These are phyloP conservation scores for Ochlodes sylvanus DNA, from an alignment of 2,888 invertebrate genomes.

Conservation along the genomic window DNA sequence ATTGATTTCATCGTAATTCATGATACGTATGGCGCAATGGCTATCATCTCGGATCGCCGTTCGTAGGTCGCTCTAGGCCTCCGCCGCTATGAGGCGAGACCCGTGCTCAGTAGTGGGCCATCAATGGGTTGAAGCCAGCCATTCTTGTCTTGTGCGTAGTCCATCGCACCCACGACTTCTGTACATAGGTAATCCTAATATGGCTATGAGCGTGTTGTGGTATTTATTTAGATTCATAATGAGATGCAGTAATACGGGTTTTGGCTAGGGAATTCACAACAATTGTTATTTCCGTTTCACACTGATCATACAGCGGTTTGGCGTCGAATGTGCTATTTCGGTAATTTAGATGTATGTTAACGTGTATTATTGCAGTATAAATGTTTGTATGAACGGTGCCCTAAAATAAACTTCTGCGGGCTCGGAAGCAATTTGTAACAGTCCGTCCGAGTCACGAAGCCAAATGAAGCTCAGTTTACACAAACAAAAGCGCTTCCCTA, in stretches of 20 bases:
- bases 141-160: no score
- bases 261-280: not conserved
- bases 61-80: no score
- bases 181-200: no score
- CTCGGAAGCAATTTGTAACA: slow-evolving; percentile 21
- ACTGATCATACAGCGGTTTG: slow-evolving; percentile 5
- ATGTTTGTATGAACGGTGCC: slow-evolving; percentile 18
- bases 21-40: no score
- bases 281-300: slow-evolving; percentile 18
- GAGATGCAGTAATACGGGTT: not conserved
- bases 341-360: slow-evolving; percentile 3
- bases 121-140: no score
- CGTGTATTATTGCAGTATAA: not conserved
- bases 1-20: not conserved
- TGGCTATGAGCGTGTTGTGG: no score
- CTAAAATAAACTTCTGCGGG: slow-evolving; percentile 22
- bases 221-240: no score
- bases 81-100: no score
- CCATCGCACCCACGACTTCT: no score
- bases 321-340: slow-evolving; percentile 16
- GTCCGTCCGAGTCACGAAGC: slow-evolving; percentile 10
- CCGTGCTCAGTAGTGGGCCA: no score
- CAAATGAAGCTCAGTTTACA: slow-evolving; percentile 10
- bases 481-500: slow-evolving; percentile 6
- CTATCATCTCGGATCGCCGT: no score